Base-by-base conservation (phyloP, 2,888 invertebrate genomes). In the Amiota communis region DNA sequence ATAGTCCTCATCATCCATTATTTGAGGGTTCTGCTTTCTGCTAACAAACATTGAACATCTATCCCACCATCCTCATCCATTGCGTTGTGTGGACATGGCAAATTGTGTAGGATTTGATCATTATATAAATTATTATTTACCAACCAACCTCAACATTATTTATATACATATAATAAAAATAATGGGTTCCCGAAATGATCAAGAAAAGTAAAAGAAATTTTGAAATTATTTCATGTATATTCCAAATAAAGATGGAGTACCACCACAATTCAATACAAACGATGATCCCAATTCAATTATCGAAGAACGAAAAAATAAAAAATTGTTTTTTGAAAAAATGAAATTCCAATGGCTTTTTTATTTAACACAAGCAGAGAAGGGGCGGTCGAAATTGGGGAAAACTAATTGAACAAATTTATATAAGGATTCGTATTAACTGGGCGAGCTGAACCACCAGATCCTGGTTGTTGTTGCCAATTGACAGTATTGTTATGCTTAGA, bases 301-400 rank as follows among this genome's bases (percentile, higher is more conserved):
- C 48, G 67, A 77, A 71, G 70, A 73, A 74, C 77, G 72, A 71
- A 72, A 46, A 61, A 84, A 85, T 80, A 83, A 84, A 79, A 71
- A 49, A 63, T 77, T 76, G 74, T 80, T 79, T 64, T 81, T 80
- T 80, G 78, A 81, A 84, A 83, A 71, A 71, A 71, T 48, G 0
- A 71, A 61, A 11, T 20, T 36, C 6, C 36, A 20, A 17, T 59
- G 13, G 15, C 2, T 3, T 3, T n/a, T 71, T 17, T 61, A 20
- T 71, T 71, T 20, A 46, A 15, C 12, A 51, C 17, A 56, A 53
- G 53, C 13, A 6, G 63, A 46, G 63, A 8, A n/a, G 47, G 13
- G 17, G 15, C n/a, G n/a, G n/a, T n/a, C n/a, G n/a, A n/a, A n/a
- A n/a, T n/a, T n/a, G n/a, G 15, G 51, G 12, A 81, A 78, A 81